Evolutionary conservation across 2,113 vertebrate genomes (phyloP).

Genomic region (Petrocephalus zakoni): DNA sequence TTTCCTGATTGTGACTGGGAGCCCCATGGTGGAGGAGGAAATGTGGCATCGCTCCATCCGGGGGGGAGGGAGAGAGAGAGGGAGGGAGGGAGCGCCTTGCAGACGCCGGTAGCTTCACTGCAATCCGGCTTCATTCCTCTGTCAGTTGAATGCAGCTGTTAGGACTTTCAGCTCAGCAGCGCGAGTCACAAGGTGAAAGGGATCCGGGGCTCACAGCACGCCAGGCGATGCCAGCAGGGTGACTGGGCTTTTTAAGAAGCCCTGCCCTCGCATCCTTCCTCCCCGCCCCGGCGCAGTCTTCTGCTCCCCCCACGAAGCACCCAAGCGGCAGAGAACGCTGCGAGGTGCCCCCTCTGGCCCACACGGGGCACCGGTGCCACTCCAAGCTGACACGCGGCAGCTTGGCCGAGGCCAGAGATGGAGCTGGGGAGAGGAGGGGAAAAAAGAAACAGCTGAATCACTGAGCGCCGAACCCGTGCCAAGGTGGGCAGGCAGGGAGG

Average conservation of each 20-base stretch:
- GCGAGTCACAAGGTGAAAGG: background rate
- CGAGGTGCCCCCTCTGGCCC: background rate
- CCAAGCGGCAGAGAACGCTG: background rate
- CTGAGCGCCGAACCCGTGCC: background rate
- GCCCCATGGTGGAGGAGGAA: background rate
- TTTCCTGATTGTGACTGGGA: background rate
- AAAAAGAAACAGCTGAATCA: conserved; percentile 17
- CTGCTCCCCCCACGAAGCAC: background rate
- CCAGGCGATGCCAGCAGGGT: background rate
- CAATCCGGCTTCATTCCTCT: background rate
- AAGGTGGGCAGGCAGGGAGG: background rate
- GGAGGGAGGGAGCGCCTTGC: background rate
- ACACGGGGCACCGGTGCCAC: background rate
- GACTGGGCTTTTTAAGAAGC: background rate
- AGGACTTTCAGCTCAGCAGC: background rate
- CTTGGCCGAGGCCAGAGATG: background rate
- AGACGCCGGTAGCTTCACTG: background rate
- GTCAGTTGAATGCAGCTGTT: background rate
- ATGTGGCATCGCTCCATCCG: background rate
- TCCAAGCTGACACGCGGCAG: background rate
- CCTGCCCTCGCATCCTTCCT: background rate
- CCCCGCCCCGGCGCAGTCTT: background rate
- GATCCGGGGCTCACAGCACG: background rate
- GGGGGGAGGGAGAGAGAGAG: background rate
- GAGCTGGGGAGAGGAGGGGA: background rate